phyloP scores from a whole-genome alignment of 2,113 vertebrate species.

The Aix galericulata region DNA sequence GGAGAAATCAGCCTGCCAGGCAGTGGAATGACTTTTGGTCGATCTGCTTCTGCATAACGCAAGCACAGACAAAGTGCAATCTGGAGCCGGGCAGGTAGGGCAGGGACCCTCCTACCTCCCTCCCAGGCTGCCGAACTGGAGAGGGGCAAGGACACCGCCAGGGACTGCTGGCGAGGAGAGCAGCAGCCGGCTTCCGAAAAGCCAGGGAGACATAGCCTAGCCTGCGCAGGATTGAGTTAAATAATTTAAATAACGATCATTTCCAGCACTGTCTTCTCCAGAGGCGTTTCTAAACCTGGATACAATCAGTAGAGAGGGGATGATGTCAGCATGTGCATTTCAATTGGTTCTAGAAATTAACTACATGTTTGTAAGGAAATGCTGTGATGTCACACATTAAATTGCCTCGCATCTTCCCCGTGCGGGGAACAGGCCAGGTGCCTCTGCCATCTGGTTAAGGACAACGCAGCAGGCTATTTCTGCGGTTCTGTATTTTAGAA shows the following conservation, averaged over 20 bases:
- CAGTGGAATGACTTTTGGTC: background rate
- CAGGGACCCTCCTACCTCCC: background rate
- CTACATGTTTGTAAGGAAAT: accelerated
- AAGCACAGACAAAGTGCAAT: background rate
- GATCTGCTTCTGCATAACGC: background rate
- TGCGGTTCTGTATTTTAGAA: accelerated
- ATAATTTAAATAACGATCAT: accelerated
- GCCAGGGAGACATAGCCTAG: background rate
- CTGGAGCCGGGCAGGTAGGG: background rate
- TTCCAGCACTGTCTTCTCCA: background rate
- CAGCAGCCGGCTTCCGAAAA: background rate
- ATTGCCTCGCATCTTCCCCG: accelerated
- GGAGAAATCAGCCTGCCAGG: background rate
- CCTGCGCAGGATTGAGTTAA: background rate
- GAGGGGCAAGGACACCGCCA: background rate
- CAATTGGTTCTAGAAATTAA: background rate
- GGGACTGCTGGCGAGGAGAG: background rate
- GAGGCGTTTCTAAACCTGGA: background rate
- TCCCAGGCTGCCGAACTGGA: background rate
- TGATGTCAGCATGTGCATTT: background rate
- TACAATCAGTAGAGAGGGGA: background rate
- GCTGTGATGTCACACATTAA: background rate
- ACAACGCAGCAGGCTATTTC: background rate
- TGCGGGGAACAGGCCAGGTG: background rate
- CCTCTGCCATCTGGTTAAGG: background rate